Evolutionary conservation across 2,888 invertebrate species (phyloP).

Genomic region (Heliconius ismenius): DNA sequence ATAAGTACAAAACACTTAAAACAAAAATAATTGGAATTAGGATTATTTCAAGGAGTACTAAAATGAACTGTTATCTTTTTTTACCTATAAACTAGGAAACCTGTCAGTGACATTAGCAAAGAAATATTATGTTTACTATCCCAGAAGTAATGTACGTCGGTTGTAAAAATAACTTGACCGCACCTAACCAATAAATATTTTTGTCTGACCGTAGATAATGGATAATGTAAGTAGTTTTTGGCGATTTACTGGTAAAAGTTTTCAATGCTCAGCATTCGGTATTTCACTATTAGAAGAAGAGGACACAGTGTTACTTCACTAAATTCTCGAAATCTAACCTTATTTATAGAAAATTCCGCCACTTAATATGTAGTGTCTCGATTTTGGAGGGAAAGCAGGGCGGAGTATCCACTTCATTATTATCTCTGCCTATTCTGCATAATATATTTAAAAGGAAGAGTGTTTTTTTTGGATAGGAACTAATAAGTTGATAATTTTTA

Average conservation of each 20-base stretch:
- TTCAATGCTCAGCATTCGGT: background rate
- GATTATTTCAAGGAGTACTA: background rate
- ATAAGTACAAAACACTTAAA: too few species aligned
- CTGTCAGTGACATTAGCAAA: conserved; percentile 1
- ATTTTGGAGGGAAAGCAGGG: background rate
- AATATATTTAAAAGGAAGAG: background rate
- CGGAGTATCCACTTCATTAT: background rate
- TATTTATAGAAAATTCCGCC: background rate
- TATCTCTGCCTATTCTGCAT: background rate
- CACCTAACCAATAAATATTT: conserved; percentile 29
- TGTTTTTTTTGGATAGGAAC: background rate
- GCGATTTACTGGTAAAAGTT: background rate
- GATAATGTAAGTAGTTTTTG: conserved; percentile 6
- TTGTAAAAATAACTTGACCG: conserved; percentile 18
- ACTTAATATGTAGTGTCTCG: background rate
- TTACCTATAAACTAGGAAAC: background rate
- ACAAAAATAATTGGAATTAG: background rate
- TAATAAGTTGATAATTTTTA: background rate
- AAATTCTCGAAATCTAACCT: background rate
- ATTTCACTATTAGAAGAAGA: background rate
- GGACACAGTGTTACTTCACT: background rate
- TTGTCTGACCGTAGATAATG: conserved; percentile 16
- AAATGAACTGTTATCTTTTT: background rate
- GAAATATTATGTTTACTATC: conserved; percentile 23
- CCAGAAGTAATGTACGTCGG: conserved; percentile 14